Evolutionary conservation across 1,140 invertebrate genomes (phyloP).

Genomic region (Aphelenchoides besseyi): DNA sequence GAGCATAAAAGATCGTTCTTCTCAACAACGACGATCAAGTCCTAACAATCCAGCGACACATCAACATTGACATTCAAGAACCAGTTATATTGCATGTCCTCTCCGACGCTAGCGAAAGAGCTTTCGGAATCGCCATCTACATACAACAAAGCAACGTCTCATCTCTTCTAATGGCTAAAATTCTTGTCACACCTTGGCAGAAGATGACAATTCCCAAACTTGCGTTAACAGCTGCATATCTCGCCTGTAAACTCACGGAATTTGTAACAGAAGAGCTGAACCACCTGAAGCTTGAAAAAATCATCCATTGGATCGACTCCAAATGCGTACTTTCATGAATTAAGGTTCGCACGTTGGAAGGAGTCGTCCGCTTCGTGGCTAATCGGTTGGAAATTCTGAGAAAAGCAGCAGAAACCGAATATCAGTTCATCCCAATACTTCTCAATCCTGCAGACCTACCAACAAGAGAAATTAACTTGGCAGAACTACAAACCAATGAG

Average conservation of each 20-base stretch:
- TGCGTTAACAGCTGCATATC: not conserved
- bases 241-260: not conserved
- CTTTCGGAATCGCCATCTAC: not conserved
- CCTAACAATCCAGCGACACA: not conserved
- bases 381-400: not conserved
- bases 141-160: not conserved
- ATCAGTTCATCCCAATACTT: not conserved
- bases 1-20: not conserved
- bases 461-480: not conserved
- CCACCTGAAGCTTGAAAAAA: not conserved
- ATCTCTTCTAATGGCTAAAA: conserved; percentile 4
- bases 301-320: not conserved
- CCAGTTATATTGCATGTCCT: not conserved
- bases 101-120: conserved; percentile 6
- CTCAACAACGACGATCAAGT: not conserved
- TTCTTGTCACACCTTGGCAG: not conserved
- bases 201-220: not conserved
- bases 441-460: not conserved
- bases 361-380: not conserved
- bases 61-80: not conserved
- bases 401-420: not conserved
- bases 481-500: not conserved
- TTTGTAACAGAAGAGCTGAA: not conserved
- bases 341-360: not conserved
- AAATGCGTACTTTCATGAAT: not conserved